Percentiles rank a stretch among this genome's conserved stretches.
These are phyloP conservation scores for Zosterops hypoxanthus DNA, from an alignment of 2,113 vertebrate species.

Conservation along the genomic window DNA sequence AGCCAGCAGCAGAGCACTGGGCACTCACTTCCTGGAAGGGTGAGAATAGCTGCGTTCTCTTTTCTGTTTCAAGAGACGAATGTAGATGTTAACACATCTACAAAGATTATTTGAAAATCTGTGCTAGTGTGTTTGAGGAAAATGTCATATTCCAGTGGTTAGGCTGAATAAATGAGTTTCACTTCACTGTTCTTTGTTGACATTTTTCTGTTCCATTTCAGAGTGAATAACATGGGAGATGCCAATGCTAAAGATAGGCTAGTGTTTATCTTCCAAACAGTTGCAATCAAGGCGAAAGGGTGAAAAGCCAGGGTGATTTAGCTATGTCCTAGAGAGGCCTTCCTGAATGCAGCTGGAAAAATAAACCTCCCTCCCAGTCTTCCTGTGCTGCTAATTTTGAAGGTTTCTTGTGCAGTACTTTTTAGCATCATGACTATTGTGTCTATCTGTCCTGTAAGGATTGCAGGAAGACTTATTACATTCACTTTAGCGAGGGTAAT, in stretches of 20 bases:
- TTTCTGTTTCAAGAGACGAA: background rate
- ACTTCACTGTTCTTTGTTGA: background rate
- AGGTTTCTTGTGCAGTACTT: background rate
- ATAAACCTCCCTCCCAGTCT: background rate
- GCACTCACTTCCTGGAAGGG: background rate
- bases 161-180: background rate
- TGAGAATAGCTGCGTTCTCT: background rate
- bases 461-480: background rate
- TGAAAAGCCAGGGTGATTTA: background rate
- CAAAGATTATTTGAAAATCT: background rate
- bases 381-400: background rate
- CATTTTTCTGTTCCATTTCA: background rate
- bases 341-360: background rate
- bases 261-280: background rate
- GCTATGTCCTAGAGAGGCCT: background rate
- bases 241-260: constrained; percentile 2
- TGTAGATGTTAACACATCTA: background rate
- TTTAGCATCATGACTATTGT: fast-evolving
- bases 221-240: background rate
- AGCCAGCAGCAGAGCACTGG: background rate
- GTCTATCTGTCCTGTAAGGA: background rate
- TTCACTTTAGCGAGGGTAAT: background rate
- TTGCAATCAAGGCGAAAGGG: background rate
- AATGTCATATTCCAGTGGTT: background rate
- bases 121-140: background rate